A percentile compares a stretch with the other conserved stretches of the same genome.
These are phyloP conservation scores for Drosophila parthenogenetica DNA, from an alignment of 2,888 invertebrate species.

Conservation along the genomic window DNA sequence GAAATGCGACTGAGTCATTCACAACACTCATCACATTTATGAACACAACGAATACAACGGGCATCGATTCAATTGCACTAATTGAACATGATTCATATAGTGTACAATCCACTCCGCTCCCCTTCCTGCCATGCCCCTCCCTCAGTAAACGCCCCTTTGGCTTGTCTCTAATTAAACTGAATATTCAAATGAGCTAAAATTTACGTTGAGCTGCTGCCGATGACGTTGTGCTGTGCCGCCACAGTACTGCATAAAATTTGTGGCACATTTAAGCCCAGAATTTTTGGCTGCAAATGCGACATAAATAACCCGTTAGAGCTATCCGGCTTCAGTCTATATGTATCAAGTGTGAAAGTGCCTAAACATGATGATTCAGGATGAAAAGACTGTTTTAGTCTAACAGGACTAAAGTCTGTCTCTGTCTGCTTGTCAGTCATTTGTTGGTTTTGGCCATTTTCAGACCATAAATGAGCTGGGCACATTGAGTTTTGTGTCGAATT, in stretches of 20 bases:
- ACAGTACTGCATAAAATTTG: slow-evolving; percentile 52
- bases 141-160: neutral
- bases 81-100: slow-evolving; percentile 73
- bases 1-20: slow-evolving; percentile 26
- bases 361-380: neutral
- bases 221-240: slow-evolving; percentile 7
- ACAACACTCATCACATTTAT: slow-evolving; percentile 31
- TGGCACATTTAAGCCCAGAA: slow-evolving; percentile 48
- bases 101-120: slow-evolving; percentile 7
- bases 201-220: slow-evolving; percentile 26
- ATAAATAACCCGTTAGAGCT: slow-evolving; percentile 43
- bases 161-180: slow-evolving; percentile 69
- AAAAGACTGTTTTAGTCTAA: neutral
- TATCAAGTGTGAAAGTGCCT: slow-evolving; percentile 43
- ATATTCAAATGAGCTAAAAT: slow-evolving; percentile 58
- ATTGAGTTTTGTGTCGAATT: slow-evolving; percentile 16
- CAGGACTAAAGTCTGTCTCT: slow-evolving; percentile 1
- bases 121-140: neutral
- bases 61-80: slow-evolving; percentile 64
- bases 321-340: slow-evolving; percentile 26
- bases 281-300: slow-evolving; percentile 51
- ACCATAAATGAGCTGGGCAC: slow-evolving; percentile 28
- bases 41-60: slow-evolving; percentile 11
- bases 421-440: slow-evolving; percentile 10
- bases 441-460: slow-evolving; percentile 25